Conservation (phyloP, 2,797 vertebrate species). For the Semotilus atromaculatus region DNA sequence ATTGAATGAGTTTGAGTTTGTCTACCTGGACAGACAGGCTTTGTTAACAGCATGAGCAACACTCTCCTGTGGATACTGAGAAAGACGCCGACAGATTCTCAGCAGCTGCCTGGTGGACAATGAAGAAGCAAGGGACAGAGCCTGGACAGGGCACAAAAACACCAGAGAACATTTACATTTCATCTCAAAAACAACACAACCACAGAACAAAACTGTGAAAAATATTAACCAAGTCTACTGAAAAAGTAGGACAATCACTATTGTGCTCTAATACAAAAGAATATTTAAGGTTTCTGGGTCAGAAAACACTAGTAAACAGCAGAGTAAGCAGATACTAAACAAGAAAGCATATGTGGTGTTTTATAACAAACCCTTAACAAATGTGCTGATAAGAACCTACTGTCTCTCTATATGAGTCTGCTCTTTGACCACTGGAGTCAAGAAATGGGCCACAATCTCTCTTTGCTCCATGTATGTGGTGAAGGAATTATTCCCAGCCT, state of each 20-base stretch:
- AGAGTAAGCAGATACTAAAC: not conserved
- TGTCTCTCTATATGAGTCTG: not conserved
- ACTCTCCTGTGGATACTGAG: constrained; percentile 89
- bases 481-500: not conserved
- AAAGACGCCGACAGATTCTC: constrained; percentile 89
- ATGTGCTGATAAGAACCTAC: not conserved
- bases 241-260: not conserved
- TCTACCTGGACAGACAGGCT: constrained; percentile 94
- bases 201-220: not conserved
- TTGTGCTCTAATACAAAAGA: not conserved
- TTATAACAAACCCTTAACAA: not conserved
- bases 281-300: constrained; percentile 22
- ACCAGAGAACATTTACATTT: constrained; percentile 22
- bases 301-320: not conserved
- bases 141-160: constrained; percentile 71
- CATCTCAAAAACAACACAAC: not conserved
- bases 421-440: not conserved
- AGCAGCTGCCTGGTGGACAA: constrained; percentile 93
- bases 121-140: constrained; percentile 90
- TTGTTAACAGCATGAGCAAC: constrained; percentile 88
- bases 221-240: not conserved
- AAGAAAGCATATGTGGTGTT: not conserved
- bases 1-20: not conserved
- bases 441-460: not conserved
- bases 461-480: not conserved